phyloP scores from a whole-genome alignment of 1,140 invertebrate species.

The Trichonephila clavipes region DNA sequence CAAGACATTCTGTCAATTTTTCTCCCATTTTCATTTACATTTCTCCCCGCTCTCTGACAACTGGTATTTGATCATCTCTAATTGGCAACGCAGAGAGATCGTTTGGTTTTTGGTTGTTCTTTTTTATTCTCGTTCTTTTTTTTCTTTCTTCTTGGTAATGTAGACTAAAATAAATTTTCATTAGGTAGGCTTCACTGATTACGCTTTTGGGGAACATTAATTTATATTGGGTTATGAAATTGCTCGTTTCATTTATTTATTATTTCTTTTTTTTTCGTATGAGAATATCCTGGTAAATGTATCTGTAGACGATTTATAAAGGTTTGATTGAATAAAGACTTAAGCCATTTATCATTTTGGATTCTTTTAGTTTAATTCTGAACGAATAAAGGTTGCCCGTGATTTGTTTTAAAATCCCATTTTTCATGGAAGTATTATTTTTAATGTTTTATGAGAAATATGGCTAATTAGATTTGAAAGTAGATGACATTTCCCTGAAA shows the following conservation, averaged over 20 bases:
- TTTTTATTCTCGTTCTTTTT: neutral
- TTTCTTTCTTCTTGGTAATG: conserved; percentile 1
- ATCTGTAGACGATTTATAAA: conserved; percentile 2
- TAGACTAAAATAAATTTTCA: conserved; percentile 52
- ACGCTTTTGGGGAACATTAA: conserved; percentile 43
- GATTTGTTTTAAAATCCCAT: too few species aligned
- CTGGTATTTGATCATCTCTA: conserved; percentile 68
- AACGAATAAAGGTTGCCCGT: neutral
- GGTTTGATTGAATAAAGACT: neutral
- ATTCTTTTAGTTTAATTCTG: neutral
- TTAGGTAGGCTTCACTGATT: conserved; percentile 29
- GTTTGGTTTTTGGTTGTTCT: neutral
- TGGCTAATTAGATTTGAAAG: too few species aligned
- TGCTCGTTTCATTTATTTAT: neutral
- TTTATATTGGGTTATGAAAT: conserved; percentile 24
- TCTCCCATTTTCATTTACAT: conserved; percentile 44
- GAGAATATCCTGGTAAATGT: neutral
- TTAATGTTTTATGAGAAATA: too few species aligned
- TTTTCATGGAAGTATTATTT: too few species aligned
- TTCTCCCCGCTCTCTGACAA: conserved; percentile 37
- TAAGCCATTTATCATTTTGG: neutral
- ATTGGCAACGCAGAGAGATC: conserved; percentile 49
- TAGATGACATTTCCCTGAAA: too few species aligned
- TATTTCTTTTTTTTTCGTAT: too few species aligned
- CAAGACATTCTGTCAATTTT: conserved; percentile 42